Conservation (phyloP, 1,140 invertebrate species). For the Pseudomyrmex dendroicus region DNA sequence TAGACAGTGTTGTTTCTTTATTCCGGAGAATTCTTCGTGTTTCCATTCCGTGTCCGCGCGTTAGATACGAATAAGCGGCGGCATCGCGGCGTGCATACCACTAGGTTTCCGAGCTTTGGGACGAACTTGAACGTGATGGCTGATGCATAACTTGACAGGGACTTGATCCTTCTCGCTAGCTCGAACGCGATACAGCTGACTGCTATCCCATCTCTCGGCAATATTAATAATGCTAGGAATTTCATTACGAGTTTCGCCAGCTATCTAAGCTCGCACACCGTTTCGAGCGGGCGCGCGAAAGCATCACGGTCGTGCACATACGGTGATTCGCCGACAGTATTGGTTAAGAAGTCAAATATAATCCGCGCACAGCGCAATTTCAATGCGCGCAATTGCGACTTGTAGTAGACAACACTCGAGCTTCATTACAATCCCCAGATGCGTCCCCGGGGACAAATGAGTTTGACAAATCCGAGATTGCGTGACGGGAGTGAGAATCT, state of each 20-base stretch:
- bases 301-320: conserved; percentile 35
- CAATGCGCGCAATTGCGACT: conserved; percentile 8
- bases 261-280: conserved; percentile 64
- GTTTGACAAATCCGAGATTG: conserved; percentile 61
- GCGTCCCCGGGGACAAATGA: conserved; percentile 61
- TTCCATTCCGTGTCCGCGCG: conserved; percentile 2
- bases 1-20: not conserved
- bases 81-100: conserved; percentile 1
- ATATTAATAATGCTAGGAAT: conserved; percentile 80
- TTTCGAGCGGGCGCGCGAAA: conserved; percentile 24
- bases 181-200: conserved; percentile 71
- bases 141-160: conserved; percentile 69
- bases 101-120: conserved; percentile 61
- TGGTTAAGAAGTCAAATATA: conserved; percentile 61
- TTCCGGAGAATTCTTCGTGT: not conserved
- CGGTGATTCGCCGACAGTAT: conserved; percentile 41
- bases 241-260: conserved; percentile 76
- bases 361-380: conserved; percentile 14
- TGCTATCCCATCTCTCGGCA: conserved; percentile 70
- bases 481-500: conserved; percentile 56
- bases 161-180: conserved; percentile 70
- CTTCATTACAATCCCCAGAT: conserved; percentile 60
- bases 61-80: conserved; percentile 31
- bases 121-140: conserved; percentile 71
- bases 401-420: conserved; percentile 32